A percentile compares a stretch with the other conserved stretches of the same genome.
Conservation (phyloP, 2,797 vertebrate species). For the Sebastes minor region DNA sequence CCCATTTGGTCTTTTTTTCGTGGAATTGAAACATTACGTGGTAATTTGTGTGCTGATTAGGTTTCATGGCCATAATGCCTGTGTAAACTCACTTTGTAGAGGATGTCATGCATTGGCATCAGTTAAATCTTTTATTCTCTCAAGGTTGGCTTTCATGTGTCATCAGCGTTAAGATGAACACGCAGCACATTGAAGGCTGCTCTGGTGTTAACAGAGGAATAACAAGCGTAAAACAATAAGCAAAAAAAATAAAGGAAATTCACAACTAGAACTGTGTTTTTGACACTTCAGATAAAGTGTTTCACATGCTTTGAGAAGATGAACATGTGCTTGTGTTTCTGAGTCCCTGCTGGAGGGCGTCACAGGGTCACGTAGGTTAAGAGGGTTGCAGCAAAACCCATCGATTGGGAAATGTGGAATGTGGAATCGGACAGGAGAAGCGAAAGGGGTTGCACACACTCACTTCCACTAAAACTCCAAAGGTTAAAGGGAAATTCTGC, state of each 20-base stretch:
- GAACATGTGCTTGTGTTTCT: conserved; percentile 39
- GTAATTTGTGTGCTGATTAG: conserved; percentile 45
- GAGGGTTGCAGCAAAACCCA: conserved; percentile 10
- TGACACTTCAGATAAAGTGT: conserved; percentile 4
- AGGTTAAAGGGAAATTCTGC: background rate
- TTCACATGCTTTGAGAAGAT: conserved; percentile 14
- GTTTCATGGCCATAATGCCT: conserved; percentile 34
- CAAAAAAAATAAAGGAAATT: background rate
- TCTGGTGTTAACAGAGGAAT: background rate
- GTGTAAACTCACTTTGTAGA: conserved; percentile 40
- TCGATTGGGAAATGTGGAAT: conserved; percentile 11
- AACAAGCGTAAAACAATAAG: background rate
- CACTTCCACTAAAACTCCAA: background rate
- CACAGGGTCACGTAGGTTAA: conserved; percentile 30
- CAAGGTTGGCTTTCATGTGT: conserved; percentile 1
- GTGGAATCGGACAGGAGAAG: background rate
- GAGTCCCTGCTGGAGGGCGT: conserved; percentile 25
- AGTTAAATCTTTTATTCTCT: background rate
- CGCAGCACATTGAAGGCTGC: background rate
- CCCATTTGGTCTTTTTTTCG: background rate
- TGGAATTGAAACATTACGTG: conserved; percentile 18
- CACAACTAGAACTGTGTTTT: background rate
- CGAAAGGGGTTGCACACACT: no score
- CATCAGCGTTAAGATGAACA: background rate
- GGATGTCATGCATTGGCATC: conserved; percentile 15